phyloP scores from a whole-genome alignment of 2,888 invertebrate genomes.

The Brenthis ino region DNA sequence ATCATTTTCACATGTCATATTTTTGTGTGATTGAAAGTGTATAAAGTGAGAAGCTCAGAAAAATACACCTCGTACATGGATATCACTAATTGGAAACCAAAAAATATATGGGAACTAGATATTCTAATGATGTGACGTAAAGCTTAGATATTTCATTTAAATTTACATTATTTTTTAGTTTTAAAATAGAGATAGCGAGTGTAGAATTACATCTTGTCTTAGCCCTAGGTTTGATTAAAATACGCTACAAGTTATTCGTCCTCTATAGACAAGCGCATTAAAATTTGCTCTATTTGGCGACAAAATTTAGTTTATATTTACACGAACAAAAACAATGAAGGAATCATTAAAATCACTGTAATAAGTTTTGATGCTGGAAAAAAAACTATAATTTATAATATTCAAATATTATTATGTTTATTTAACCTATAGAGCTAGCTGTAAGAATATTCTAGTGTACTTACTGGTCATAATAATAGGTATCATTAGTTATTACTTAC shows the following conservation, averaged over 20 bases:
- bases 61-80: too few species aligned
- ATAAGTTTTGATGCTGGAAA: too few species aligned
- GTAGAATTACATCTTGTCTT: neutral
- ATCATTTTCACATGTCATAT: conserved; percentile 1
- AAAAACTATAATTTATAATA: too few species aligned
- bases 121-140: too few species aligned
- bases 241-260: neutral
- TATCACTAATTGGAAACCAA: too few species aligned
- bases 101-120: too few species aligned
- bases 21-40: conserved; percentile 1
- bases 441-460: neutral
- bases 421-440: neutral
- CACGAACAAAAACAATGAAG: neutral
- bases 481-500: conserved; percentile 3
- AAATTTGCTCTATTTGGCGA: neutral
- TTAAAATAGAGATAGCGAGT: too few species aligned
- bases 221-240: conserved; percentile 8
- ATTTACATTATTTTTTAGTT: too few species aligned
- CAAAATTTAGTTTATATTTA: neutral
- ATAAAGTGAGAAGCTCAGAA: neutral
- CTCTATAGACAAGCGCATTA: neutral
- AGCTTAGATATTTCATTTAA: too few species aligned
- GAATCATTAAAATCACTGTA: neutral
- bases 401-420: too few species aligned
- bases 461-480: neutral